These are phyloP conservation scores for Oncopodura yosiiana DNA, from an alignment of 1,140 invertebrate genomes.

Conservation along the genomic window DNA sequence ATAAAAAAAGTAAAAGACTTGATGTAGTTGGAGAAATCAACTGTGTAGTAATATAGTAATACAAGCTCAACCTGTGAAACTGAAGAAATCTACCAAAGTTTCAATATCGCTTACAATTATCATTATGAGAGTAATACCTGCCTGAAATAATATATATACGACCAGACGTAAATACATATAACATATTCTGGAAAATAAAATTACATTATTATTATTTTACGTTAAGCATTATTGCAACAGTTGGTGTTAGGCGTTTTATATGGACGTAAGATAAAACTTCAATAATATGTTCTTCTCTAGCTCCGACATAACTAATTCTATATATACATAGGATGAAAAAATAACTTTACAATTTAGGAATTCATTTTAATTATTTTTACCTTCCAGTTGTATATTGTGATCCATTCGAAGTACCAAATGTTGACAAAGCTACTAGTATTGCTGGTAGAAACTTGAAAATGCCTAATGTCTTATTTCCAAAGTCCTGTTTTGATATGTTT, in stretches of 20 bases:
- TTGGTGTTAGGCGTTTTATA: slow-evolving; percentile 63
- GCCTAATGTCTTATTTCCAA: slow-evolving; percentile 53
- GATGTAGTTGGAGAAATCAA: too few species aligned
- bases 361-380: too few species aligned
- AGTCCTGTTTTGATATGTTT: too few species aligned
- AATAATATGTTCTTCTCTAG: slow-evolving; percentile 73
- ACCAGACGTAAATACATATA: neutral
- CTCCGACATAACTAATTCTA: slow-evolving; percentile 82
- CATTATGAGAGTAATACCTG: slow-evolving; percentile 58
- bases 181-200: slow-evolving; percentile 7
- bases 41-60: too few species aligned
- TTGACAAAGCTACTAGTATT: slow-evolving; percentile 59
- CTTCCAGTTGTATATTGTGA: slow-evolving; percentile 43
- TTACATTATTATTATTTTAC: slow-evolving; percentile 42
- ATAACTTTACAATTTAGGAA: too few species aligned
- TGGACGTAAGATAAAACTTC: slow-evolving; percentile 77
- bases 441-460: slow-evolving; percentile 54
- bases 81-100: slow-evolving; percentile 77
- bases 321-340: too few species aligned
- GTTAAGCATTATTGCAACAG: slow-evolving; percentile 72
- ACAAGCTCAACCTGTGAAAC: too few species aligned
- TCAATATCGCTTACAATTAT: slow-evolving; percentile 64
- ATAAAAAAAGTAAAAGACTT: too few species aligned
- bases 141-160: too few species aligned
- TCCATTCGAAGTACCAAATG: slow-evolving; percentile 60